A percentile compares a stretch with the other conserved stretches of the same genome.
These are phyloP conservation scores for Melanotaenia maccullochi DNA, from an alignment of 2,797 vertebrate genomes.

Conservation along the genomic window DNA sequence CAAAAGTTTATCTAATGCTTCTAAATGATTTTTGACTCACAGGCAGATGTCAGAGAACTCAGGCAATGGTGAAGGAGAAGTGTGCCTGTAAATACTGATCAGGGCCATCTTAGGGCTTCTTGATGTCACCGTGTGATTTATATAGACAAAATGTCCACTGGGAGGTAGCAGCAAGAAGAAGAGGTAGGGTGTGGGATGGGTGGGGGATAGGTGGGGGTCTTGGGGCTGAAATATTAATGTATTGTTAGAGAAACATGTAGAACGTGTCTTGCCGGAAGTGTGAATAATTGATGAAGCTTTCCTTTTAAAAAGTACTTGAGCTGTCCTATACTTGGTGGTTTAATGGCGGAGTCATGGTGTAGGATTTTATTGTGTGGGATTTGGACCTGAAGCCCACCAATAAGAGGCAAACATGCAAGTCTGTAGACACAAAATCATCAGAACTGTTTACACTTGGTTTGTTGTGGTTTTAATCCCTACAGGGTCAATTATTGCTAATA, in stretches of 20 bases:
- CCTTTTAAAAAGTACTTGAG: slow-evolving; percentile 73
- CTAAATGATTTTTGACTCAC: slow-evolving; percentile 28
- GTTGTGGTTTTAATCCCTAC: slow-evolving; percentile 13
- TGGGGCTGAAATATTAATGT: slow-evolving; percentile 81
- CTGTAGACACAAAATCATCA: slow-evolving; percentile 10
- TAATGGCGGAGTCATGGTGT: slow-evolving; percentile 59
- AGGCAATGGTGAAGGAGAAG: slow-evolving; percentile 9
- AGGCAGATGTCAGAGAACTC: slow-evolving; percentile 30
- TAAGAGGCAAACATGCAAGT: not conserved
- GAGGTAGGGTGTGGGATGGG: slow-evolving; percentile 16
- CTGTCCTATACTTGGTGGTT: slow-evolving; percentile 63
- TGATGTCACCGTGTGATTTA: slow-evolving; percentile 79
- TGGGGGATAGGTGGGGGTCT: not conserved
- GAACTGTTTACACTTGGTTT: slow-evolving; percentile 17
- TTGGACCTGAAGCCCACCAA: not conserved
- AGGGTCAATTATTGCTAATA: slow-evolving; percentile 51
- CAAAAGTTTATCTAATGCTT: slow-evolving; percentile 27
- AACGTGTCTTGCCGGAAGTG: slow-evolving; percentile 72
- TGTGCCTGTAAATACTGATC: slow-evolving; percentile 55
- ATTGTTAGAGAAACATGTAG: slow-evolving; percentile 74
- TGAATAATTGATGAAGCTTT: slow-evolving; percentile 82
- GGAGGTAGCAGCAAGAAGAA: slow-evolving; percentile 60
- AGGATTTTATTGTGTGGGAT: slow-evolving; percentile 21
- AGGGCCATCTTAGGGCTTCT: slow-evolving; percentile 75
- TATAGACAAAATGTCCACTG: slow-evolving; percentile 75